These are phyloP conservation scores for Polietes domitor DNA, from an alignment of 2,888 invertebrate species.

Conservation along the genomic window DNA sequence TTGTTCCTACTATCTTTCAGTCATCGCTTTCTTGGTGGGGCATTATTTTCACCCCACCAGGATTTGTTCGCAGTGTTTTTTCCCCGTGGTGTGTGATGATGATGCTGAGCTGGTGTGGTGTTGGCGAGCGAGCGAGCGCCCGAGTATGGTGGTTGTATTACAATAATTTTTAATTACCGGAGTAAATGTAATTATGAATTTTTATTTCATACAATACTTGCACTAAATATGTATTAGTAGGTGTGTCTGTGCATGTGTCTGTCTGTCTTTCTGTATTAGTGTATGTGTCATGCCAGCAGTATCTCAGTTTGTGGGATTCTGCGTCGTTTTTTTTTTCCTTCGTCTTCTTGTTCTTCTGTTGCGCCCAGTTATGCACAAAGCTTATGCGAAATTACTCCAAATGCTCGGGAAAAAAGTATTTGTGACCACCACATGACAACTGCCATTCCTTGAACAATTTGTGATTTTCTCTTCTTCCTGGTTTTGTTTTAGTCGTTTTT, in stretches of 20 bases:
- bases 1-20: constrained; percentile 11
- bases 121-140: constrained; percentile 2
- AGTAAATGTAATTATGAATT: constrained; percentile 81
- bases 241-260: constrained; percentile 22
- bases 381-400: constrained; percentile 29
- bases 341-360: not conserved
- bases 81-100: not conserved
- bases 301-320: constrained; percentile 24
- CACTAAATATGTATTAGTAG: constrained; percentile 42
- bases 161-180: constrained; percentile 81
- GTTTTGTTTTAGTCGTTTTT: constrained; percentile 16
- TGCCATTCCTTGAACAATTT: constrained; percentile 69
- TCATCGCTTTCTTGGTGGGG: not conserved
- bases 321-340: constrained; percentile 9
- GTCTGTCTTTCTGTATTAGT: not conserved
- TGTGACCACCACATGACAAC: constrained; percentile 70
- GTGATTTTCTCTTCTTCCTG: constrained; percentile 44
- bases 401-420: constrained; percentile 49
- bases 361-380: not conserved
- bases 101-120: not conserved
- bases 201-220: constrained; percentile 75
- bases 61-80: not conserved
- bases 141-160: constrained; percentile 74
- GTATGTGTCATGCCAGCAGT: constrained; percentile 21
- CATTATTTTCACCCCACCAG: not conserved